phyloP scores from a whole-genome alignment of 2,888 invertebrate genomes.

The Agrochola macilenta region DNA sequence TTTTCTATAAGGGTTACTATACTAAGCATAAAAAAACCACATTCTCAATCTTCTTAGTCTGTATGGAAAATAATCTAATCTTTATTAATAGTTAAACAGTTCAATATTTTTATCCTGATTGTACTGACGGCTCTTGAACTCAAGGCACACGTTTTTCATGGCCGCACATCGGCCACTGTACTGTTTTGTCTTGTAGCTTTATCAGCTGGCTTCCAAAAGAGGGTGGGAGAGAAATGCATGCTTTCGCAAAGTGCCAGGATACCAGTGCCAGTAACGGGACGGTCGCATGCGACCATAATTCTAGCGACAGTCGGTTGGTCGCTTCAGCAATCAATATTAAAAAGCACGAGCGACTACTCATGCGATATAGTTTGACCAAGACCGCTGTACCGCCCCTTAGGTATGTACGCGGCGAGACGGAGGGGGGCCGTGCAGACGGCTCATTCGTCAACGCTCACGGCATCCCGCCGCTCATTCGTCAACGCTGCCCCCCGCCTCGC shows the following conservation, averaged over 20 bases:
- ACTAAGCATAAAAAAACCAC: neutral
- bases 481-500: too few relatives aligned
- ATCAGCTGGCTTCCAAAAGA: neutral
- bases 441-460: too few relatives aligned
- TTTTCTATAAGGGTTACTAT: neutral
- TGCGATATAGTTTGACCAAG: neutral
- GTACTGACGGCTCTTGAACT: neutral
- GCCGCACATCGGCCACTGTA: neutral
- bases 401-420: too few relatives aligned
- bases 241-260: neutral
- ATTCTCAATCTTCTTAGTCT: too few relatives aligned
- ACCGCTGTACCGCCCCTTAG: too few relatives aligned
- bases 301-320: neutral
- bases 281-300: neutral
- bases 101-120: neutral
- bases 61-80: neutral
- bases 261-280: neutral
- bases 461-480: too few relatives aligned
- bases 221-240: neutral
- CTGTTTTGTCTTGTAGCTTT: neutral
- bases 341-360: conserved; percentile 1
- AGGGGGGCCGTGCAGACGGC: too few relatives aligned
- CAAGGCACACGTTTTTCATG: neutral
- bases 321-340: neutral
- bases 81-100: neutral